These are phyloP conservation scores for Aleadryas rufinucha DNA, from an alignment of 2,113 vertebrate genomes.

Conservation along the genomic window DNA sequence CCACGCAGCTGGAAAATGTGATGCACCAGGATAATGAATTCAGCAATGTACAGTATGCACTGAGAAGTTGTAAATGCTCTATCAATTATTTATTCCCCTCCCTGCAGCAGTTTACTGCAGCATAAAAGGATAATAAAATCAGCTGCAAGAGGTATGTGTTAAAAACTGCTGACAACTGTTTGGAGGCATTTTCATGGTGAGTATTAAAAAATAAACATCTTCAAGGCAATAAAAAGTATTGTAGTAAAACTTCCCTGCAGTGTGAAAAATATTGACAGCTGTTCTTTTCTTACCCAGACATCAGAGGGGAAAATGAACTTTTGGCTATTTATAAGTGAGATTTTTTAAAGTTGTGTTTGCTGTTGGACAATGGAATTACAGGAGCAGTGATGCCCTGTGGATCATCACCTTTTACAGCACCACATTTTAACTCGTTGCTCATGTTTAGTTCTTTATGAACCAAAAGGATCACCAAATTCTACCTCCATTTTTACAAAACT, in stretches of 20 bases:
- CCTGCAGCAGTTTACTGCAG: not conserved
- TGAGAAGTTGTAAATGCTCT: not conserved
- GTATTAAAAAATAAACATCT: not conserved
- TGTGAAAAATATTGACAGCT: not conserved
- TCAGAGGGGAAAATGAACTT: not conserved
- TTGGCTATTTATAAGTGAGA: not conserved
- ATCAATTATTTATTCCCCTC: not conserved
- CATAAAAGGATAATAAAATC: not conserved
- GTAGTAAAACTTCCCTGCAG: not conserved
- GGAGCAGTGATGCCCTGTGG: no score
- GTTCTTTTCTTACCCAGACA: not conserved
- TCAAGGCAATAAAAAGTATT: not conserved
- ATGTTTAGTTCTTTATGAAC: not conserved
- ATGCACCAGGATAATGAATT: not conserved
- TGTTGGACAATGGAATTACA: not conserved
- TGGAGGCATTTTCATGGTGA: not conserved
- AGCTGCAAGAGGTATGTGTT: not conserved
- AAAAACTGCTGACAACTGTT: not conserved
- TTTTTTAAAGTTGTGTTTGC: not conserved
- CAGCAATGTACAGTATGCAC: not conserved
- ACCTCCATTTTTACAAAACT: not conserved
- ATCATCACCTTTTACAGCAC: not conserved
- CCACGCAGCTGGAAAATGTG: not conserved
- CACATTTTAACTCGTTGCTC: not conserved
- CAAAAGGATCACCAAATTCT: not conserved